These are phyloP conservation scores for Coryphaenoides rupestris DNA, from an alignment of 2,113 vertebrate species.

Conservation along the genomic window DNA sequence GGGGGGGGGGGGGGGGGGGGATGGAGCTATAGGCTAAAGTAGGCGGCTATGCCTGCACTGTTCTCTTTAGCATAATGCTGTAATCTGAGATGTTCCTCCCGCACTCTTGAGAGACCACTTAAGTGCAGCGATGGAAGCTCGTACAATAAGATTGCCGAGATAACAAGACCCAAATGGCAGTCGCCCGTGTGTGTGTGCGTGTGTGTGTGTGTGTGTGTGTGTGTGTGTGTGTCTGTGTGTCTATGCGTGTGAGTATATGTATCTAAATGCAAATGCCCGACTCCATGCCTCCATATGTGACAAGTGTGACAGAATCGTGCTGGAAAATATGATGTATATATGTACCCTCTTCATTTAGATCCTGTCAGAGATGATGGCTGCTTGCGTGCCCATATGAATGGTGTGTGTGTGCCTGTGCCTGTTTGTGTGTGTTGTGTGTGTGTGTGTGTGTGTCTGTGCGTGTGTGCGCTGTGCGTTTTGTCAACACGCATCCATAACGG, in stretches of 20 bases:
- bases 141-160: not conserved
- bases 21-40: conserved; percentile 2
- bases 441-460: no score
- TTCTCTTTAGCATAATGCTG: not conserved
- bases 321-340: not conserved
- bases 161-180: not conserved
- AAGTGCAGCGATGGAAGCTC: not conserved
- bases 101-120: not conserved
- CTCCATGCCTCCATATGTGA: not conserved
- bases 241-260: not conserved
- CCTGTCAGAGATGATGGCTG: no score
- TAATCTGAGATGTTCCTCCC: not conserved
- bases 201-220: not conserved
- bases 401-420: no score
- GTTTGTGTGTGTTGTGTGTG: no score
- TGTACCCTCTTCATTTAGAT: not conserved
- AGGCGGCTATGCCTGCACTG: not conserved
- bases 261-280: not conserved
- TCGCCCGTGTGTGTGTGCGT: not conserved
- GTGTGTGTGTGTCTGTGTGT: not conserved
- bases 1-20: not conserved
- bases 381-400: no score
- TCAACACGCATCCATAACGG: no score
- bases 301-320: not conserved
- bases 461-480: no score